Conservation (phyloP, 2,113 vertebrate genomes). For the Sphaerodactylus townsendi region DNA sequence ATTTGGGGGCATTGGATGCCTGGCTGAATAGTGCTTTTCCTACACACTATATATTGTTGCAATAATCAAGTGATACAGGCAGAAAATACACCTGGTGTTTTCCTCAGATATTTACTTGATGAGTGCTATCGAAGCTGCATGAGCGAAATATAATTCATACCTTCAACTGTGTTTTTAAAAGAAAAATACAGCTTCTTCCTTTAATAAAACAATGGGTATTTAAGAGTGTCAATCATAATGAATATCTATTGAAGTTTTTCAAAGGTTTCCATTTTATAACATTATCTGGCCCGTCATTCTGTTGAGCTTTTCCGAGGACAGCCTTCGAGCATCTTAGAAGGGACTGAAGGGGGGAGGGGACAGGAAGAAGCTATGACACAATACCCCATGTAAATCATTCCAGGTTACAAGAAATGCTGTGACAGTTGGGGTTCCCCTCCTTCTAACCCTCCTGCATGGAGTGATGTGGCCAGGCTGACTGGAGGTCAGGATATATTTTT, state of each 20-base stretch:
- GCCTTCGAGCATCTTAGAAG: not conserved
- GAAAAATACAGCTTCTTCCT: not conserved
- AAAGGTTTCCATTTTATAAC: too few species aligned
- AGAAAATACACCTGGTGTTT: too few species aligned
- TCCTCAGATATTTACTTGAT: not conserved
- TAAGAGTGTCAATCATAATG: not conserved
- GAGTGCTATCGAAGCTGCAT: not conserved
- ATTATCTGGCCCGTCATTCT: not conserved
- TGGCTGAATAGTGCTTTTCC: not conserved
- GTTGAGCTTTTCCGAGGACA: not conserved
- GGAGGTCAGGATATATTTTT: not conserved
- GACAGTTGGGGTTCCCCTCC: not conserved
- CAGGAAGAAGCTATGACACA: not conserved
- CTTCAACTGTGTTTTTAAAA: not conserved
- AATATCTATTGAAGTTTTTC: not conserved
- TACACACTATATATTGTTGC: not conserved
- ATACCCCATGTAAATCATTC: not conserved
- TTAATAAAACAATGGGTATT: not conserved
- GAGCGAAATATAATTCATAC: not conserved
- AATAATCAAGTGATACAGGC: not conserved
- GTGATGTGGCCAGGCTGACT: not conserved
- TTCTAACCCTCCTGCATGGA: too few species aligned
- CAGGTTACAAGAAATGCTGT: not conserved
- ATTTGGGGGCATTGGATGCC: not conserved
- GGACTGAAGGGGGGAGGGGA: not conserved